Evolutionary conservation across 2,797 vertebrate genomes (phyloP), one percentile per base, ranked within the genome.

Genomic region (Mus spretus): DNA sequence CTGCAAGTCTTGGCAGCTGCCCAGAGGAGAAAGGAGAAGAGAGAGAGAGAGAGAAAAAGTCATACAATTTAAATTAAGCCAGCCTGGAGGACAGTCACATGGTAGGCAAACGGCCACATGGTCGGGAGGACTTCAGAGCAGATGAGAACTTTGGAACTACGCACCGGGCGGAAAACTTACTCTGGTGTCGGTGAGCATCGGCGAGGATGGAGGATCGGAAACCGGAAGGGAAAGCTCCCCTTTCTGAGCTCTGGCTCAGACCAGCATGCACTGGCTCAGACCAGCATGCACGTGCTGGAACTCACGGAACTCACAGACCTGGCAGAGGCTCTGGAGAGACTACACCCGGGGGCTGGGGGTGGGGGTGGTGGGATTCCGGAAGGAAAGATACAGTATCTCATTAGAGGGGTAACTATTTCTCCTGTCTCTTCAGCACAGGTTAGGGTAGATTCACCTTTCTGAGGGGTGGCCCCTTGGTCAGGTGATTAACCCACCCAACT

Each of bases 171-270:
- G 65, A 55, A 26, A 70, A 34, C 7, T 4, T 13, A 17, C 22
- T 26, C 14, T 26, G 47, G 65, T 20, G 0, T 34, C 0, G 0
- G 34, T 14, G 31, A 53, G 34, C 12, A 53, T 26, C 1, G 5
- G 31, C 5, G 31, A 70, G 65, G 2, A 86, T 15, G 0, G 31
- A 70, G 65, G 8, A 72, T 17, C 1, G 0, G 34, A 70, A 87
- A 40, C 34, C 26, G 28, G 28, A 87, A 72, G 65, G 12, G 31
- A 70, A 86, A 53, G 20, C 13, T 86, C 14, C 20, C 37, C 44
- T 67, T 53, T 50, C 65, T 72, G 84, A 55, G 65, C 6, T 55
- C 22, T 17, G 47, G 4, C 34, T 67, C 28, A 50, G 61, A 50
- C 3, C 20, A 65, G 40, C 9, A 0, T 0, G 80, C 37, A 47